Evolutionary conservation across 92 coral and sea anemone species (phyloP).

Genomic region (Muricea muricata): DNA sequence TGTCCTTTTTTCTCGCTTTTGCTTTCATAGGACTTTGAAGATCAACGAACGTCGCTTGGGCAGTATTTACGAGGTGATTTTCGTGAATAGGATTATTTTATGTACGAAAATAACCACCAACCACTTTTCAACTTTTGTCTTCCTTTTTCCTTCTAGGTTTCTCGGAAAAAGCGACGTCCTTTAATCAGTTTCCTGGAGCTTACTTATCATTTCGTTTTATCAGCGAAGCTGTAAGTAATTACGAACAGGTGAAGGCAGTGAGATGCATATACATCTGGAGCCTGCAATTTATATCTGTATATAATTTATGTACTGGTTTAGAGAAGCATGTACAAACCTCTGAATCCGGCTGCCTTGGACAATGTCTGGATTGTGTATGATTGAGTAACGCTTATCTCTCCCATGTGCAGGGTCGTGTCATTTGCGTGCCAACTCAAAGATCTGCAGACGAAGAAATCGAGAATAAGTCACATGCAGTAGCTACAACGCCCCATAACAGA

Average conservation of each 20-base stretch:
- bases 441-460: neutral
- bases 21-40: neutral
- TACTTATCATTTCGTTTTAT: slow-evolving; percentile 79
- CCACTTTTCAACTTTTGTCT: neutral
- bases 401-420: neutral
- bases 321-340: neutral
- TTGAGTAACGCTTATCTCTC: neutral
- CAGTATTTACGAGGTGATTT: slow-evolving; percentile 30
- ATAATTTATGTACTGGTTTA: neutral
- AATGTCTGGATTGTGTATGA: neutral
- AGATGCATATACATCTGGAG: neutral
- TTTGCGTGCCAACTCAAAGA: neutral
- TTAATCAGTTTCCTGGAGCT: slow-evolving; percentile 88
- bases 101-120: neutral
- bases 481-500: too few relatives aligned
- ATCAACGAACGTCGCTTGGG: slow-evolving; percentile 4
- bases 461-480: too few relatives aligned
- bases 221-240: slow-evolving; percentile 83
- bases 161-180: slow-evolving; percentile 77
- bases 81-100: neutral
- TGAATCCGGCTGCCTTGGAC: neutral
- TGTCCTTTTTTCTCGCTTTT: neutral
- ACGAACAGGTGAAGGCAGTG: neutral
- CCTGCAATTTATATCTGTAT: neutral
- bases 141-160: slow-evolving; percentile 42